Evolutionary conservation across 1,140 invertebrate genomes (phyloP).

Genomic region (Coboldia fuscipes): DNA sequence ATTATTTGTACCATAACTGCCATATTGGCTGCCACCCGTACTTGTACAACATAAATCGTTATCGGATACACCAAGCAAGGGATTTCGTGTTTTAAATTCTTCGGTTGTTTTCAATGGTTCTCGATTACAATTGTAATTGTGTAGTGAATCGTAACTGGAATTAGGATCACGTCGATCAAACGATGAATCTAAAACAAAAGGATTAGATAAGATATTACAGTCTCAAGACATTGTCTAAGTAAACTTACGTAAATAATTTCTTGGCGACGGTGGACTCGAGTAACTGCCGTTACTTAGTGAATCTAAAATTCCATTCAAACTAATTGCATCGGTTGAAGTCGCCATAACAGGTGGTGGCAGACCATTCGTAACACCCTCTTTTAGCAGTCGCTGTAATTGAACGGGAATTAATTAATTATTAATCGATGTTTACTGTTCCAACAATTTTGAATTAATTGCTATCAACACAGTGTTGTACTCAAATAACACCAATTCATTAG

Average conservation of each 20-base stretch:
- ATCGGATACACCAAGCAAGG: not conserved
- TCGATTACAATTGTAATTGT: constrained; percentile 4
- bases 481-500: no score
- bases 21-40: not conserved
- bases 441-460: no score
- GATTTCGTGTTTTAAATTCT: not conserved
- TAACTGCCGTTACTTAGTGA: constrained; percentile 5
- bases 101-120: constrained; percentile 4
- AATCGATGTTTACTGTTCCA: no score
- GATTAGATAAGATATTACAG: no score
- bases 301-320: constrained; percentile 6
- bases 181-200: no score
- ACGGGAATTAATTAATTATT: no score
- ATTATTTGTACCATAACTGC: no score
- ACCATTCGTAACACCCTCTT: no score
- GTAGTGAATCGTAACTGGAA: constrained; percentile 5
- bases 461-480: no score
- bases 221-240: not conserved
- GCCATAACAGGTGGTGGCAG: no score
- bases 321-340: constrained; percentile 7
- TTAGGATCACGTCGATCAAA: no score
- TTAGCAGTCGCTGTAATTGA: no score
- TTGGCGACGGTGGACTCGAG: constrained; percentile 5
- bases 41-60: not conserved
- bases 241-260: constrained; percentile 5